Percentiles rank a stretch among this genome's conserved stretches.
phyloP scores from a whole-genome alignment of 1,140 invertebrate genomes.

The Scaptodrosophila lebanonensis region DNA sequence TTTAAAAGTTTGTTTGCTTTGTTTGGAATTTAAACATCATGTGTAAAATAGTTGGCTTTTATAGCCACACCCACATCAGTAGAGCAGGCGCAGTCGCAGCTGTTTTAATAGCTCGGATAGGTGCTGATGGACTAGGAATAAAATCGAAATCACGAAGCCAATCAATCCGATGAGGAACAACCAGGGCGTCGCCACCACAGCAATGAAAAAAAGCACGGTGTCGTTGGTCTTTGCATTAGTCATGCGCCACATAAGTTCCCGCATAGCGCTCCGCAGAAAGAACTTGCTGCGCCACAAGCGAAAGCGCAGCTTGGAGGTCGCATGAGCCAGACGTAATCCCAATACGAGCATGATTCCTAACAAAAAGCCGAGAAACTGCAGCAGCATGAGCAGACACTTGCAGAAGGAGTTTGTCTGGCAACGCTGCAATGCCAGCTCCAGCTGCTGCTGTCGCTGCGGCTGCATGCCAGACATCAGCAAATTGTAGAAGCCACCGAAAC shows the following conservation, averaged over 20 bases:
- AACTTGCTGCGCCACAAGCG: constrained; percentile 31
- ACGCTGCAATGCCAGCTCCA: constrained; percentile 1
- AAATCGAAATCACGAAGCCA: constrained; percentile 31
- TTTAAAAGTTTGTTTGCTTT: constrained; percentile 5
- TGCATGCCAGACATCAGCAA: constrained; percentile 18
- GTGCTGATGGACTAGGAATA: constrained; percentile 6
- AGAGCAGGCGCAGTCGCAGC: constrained; percentile 12
- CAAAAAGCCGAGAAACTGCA: constrained; percentile 25
- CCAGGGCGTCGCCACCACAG: constrained; percentile 48
- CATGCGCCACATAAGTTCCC: constrained; percentile 50
- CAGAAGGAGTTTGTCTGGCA: not conserved
- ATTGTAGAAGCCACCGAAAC: constrained; percentile 6
- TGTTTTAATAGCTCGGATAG: constrained; percentile 1
- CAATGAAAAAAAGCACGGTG: constrained; percentile 33
- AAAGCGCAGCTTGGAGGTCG: constrained; percentile 9
- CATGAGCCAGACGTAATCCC: not conserved
- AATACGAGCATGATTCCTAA: not conserved
- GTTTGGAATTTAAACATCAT: constrained; percentile 20
- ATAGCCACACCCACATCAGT: constrained; percentile 27
- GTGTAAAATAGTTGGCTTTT: constrained; percentile 1
- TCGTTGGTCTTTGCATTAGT: constrained; percentile 49
- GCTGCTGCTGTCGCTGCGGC: constrained; percentile 18
- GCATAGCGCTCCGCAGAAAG: constrained; percentile 37
- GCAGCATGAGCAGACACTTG: constrained; percentile 27
- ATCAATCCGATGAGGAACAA: constrained; percentile 42